These are phyloP conservation scores for Acholoe squamosa DNA, from an alignment of 2,888 invertebrate genomes.

Conservation along the genomic window DNA sequence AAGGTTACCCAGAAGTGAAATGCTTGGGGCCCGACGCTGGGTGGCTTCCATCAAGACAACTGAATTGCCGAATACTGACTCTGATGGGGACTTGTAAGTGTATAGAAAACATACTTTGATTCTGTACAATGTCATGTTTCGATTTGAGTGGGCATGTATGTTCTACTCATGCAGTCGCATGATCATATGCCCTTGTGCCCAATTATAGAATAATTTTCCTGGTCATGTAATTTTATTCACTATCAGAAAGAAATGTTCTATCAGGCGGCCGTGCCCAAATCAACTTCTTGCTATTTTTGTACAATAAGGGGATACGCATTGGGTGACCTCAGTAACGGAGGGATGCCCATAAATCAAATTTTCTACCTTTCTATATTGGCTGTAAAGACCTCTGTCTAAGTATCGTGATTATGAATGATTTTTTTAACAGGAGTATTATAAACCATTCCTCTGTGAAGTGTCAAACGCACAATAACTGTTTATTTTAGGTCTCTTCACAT, in stretches of 20 bases:
- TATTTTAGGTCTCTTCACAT: conserved; percentile 5
- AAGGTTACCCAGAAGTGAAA: not conserved
- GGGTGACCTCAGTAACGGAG: too few relatives aligned
- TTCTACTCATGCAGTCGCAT: too few relatives aligned
- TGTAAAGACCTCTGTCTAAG: not conserved
- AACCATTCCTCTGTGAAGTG: not conserved
- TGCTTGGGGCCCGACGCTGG: not conserved
- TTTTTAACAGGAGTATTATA: not conserved
- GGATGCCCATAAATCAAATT: not conserved
- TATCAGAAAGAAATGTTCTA: too few relatives aligned
- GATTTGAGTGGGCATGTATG: too few relatives aligned
- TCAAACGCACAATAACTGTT: not conserved
- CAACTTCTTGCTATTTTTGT: too few relatives aligned
- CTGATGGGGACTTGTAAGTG: not conserved
- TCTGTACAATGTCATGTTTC: too few relatives aligned
- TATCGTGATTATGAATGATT: not conserved
- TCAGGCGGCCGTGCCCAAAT: too few relatives aligned
- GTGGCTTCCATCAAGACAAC: not conserved
- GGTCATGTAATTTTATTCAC: too few relatives aligned
- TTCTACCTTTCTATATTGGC: not conserved
- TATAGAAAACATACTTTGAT: too few relatives aligned
- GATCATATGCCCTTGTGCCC: too few relatives aligned
- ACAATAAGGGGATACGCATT: too few relatives aligned
- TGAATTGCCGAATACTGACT: not conserved
- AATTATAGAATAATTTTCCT: too few relatives aligned